Conservation (phyloP, 1,140 invertebrate genomes). For the Panagrolaimus sp. region DNA sequence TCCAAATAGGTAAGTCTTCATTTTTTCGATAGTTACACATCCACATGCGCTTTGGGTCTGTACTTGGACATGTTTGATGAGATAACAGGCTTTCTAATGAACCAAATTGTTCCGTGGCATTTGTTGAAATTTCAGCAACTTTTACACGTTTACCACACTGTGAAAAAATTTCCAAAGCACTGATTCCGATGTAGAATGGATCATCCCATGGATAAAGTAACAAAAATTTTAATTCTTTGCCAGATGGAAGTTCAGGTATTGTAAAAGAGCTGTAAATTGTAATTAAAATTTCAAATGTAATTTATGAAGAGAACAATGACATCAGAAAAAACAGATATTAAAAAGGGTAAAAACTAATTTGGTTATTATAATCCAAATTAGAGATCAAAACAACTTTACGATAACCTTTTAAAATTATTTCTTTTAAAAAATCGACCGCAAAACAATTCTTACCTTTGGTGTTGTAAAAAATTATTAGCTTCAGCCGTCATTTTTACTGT, state of each 20-base stretch:
- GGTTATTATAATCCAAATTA: no score
- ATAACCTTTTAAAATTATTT: no score
- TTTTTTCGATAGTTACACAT: constrained; percentile 32
- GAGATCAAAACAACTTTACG: no score
- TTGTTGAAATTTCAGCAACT: constrained; percentile 18
- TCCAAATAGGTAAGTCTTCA: constrained; percentile 25
- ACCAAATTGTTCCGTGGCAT: constrained; percentile 29
- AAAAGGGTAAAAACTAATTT: no score
- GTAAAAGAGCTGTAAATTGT: constrained; percentile 28
- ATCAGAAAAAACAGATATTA: no score
- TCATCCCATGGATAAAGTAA: constrained; percentile 77
- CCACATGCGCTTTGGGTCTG: constrained; percentile 31
- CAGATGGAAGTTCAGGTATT: constrained; percentile 40
- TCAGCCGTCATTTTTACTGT: no score
- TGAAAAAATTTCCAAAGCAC: constrained; percentile 73
- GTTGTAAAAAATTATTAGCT: no score
- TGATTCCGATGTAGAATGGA: constrained; percentile 72
- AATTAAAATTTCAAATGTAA: no score
- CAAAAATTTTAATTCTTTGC: constrained; percentile 52
- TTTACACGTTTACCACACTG: constrained; percentile 63
- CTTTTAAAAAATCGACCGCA: no score
- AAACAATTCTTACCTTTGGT: no score
- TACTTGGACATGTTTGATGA: constrained; percentile 24
- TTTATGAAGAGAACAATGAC: no score
- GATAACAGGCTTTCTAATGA: constrained; percentile 28